A percentile compares a stretch with the other conserved stretches of the same genome.
These are phyloP conservation scores for Encarsia formosa DNA, from an alignment of 2,888 invertebrate genomes.

Conservation along the genomic window DNA sequence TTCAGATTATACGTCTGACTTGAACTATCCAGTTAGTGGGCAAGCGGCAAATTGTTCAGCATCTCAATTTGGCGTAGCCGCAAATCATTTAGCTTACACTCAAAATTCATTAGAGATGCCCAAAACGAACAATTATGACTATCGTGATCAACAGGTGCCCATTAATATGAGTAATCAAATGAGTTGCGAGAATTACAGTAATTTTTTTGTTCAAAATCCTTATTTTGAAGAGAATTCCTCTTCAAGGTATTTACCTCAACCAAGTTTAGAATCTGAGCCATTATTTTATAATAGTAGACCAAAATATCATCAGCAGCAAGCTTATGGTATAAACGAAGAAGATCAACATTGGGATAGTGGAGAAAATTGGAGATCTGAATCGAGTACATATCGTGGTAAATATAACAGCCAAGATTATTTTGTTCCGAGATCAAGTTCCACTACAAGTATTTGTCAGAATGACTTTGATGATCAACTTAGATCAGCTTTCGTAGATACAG, in stretches of 20 bases:
- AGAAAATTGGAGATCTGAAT: too few species aligned
- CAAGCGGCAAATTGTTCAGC: constrained; percentile 89
- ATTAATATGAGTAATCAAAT: background rate
- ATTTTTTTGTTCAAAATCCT: background rate
- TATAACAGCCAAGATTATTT: too few species aligned
- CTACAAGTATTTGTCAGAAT: too few species aligned
- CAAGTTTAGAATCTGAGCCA: constrained; percentile 56
- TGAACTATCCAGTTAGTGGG: constrained; percentile 83
- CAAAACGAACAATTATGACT: constrained; percentile 78
- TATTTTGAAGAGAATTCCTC: background rate
- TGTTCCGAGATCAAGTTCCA: too few species aligned
- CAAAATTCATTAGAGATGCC: constrained; percentile 76
- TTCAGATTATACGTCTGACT: constrained; percentile 94
- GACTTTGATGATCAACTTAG: too few species aligned
- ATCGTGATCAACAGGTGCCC: constrained; percentile 64
- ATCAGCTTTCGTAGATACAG: too few species aligned
- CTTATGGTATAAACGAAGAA: constrained; percentile 31
- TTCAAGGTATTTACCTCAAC: constrained; percentile 35
- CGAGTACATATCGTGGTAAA: too few species aligned
- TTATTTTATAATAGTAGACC: constrained; percentile 88
- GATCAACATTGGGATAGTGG: background rate
- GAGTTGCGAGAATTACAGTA: background rate
- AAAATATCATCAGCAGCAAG: constrained; percentile 61
- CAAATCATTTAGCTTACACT: constrained; percentile 74
- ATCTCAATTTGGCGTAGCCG: constrained; percentile 78